Conservation (phyloP, 1,140 invertebrate genomes). For the Berghia stephanieae region DNA sequence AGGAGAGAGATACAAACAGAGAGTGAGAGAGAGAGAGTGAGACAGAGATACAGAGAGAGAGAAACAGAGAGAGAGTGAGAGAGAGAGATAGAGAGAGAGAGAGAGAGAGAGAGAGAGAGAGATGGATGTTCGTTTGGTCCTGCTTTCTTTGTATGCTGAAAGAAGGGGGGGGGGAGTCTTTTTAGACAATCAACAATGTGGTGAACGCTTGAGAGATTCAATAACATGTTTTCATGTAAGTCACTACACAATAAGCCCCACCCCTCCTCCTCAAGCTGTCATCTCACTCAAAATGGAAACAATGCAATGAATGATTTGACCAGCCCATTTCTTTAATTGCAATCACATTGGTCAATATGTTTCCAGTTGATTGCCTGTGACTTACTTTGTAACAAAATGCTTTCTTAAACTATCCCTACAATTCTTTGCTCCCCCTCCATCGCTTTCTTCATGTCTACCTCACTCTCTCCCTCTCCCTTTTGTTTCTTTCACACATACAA, state of each 20-base stretch:
- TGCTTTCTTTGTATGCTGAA: too few species aligned
- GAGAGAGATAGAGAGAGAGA: background rate
- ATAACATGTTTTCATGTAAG: background rate
- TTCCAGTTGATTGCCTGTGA: too few species aligned
- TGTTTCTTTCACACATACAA: too few species aligned
- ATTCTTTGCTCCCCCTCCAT: too few species aligned
- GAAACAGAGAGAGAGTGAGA: background rate
- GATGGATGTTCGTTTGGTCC: too few species aligned
- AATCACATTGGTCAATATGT: too few species aligned
- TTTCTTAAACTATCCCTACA: too few species aligned
- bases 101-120: background rate
- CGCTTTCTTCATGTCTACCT: too few species aligned
- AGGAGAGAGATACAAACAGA: background rate
- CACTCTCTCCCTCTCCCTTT: too few species aligned
- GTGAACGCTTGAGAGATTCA: background rate
- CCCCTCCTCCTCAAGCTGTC: background rate
- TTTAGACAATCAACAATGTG: background rate
- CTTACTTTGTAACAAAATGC: too few species aligned
- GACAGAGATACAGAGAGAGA: background rate
- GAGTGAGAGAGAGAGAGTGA: background rate
- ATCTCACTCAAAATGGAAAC: constrained; percentile 4
- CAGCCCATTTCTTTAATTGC: too few species aligned
- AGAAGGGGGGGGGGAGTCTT: background rate
- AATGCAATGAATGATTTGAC: too few species aligned
- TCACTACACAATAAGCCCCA: background rate